Base-by-base conservation (phyloP, 2,797 vertebrate genomes). In the Podarcis siculus region DNA sequence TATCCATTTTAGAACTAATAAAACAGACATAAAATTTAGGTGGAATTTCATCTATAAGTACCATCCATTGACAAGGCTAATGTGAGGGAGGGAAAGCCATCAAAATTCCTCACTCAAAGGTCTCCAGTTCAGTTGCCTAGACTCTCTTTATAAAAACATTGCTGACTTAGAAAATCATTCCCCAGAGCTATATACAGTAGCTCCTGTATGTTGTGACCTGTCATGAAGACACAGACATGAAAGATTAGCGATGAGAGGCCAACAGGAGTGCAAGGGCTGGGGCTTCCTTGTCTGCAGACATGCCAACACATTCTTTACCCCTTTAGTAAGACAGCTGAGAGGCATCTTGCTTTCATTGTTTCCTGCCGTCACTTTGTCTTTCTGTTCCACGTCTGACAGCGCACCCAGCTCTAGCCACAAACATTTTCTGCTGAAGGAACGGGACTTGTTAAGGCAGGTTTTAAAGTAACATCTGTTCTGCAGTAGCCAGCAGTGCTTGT, bases 201-300 rank as follows among this genome's bases (percentile, higher is more conserved):
- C 89, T 85, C 83, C 49, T 85, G 89, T 85, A 88, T 85, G 78
- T 90, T 90, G 64, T 90, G 82, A 85, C 82, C 86, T 90, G 86
- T 90, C 89, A 88, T 90, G 67, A 82, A 91, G 90, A 7, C 7
- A 84, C 79, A 86, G 42, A 79, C 79, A 80, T 8, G 32, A 81
- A 86, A 90, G 86, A 79, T 72, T 79, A 83, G 78, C 27, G 88
- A 21, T 37, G 35, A 85, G 76, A 86, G 87, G 80, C 42, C 4
- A 0, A 87, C 4, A 1, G 0, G 2, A 0, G 61, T 1, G 12
- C 39, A 42, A 71, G 55, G 85, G n/a, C 89, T 76, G 81, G 79
- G 25, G 79, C 0, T 10, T 39, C 27, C 64, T 90, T 87, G 82
- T 39, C 89, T 67, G 42, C 81, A 85, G n/a, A 67, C 15, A 66